A percentile compares a stretch with the other conserved stretches of the same genome.
Conservation (phyloP, 2,113 vertebrate genomes). For the Scartelaos histophorus region DNA sequence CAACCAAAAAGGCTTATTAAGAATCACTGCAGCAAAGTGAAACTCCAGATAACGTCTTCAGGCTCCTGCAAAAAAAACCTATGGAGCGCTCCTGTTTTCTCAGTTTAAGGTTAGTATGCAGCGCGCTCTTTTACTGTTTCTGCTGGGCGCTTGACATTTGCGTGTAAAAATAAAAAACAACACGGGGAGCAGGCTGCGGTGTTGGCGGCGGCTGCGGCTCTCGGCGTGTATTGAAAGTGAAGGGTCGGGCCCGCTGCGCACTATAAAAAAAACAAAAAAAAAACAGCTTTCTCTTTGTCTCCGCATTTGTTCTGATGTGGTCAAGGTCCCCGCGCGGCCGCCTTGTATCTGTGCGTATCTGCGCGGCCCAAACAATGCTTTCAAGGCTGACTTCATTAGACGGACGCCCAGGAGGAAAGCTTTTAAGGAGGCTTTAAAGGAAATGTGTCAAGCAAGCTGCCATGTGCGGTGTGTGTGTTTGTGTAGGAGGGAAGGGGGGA, state of each 20-base stretch:
- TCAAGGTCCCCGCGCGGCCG: slow-evolving; percentile 49
- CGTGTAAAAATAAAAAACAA: slow-evolving; percentile 52
- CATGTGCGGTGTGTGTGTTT: slow-evolving; percentile 43
- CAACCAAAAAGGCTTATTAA: too few relatives aligned
- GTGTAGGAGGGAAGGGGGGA: slow-evolving; percentile 28
- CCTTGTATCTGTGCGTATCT: slow-evolving; percentile 46
- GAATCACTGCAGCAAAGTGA: neutral
- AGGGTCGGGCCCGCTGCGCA: slow-evolving; percentile 48
- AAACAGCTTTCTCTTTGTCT: slow-evolving; percentile 52
- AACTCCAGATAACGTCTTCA: neutral
- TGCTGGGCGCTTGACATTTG: slow-evolving; percentile 53
- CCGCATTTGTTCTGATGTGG: slow-evolving; percentile 52
- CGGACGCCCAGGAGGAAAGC: slow-evolving; percentile 57
- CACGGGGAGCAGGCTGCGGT: slow-evolving; percentile 21
- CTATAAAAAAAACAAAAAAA: slow-evolving; percentile 61
- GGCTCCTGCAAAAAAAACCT: neutral
- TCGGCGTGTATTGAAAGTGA: slow-evolving; percentile 60
- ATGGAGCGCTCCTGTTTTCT: slow-evolving; percentile 1
- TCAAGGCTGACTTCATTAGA: slow-evolving; percentile 69
- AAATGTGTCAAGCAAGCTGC: slow-evolving; percentile 54
- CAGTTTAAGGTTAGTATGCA: slow-evolving; percentile 38
- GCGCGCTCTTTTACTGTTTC: slow-evolving; percentile 21
- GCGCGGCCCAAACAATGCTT: slow-evolving; percentile 60
- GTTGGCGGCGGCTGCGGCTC: slow-evolving; percentile 48
- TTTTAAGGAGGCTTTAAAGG: slow-evolving; percentile 63